phyloP scores from a whole-genome alignment of 2,113 vertebrate genomes.

The Melanocharis versteri region DNA sequence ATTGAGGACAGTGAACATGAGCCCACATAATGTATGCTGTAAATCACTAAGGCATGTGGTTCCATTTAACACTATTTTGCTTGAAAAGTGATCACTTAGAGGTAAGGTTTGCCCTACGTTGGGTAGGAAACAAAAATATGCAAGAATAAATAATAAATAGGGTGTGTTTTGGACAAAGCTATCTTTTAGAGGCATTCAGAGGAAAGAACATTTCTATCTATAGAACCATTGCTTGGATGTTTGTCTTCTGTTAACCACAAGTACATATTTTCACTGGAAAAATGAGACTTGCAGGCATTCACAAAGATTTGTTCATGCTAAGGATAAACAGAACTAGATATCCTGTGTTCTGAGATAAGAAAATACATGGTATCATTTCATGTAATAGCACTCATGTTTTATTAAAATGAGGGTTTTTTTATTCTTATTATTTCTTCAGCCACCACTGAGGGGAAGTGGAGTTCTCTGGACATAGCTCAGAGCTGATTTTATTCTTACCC shows the following conservation, averaged over 20 bases:
- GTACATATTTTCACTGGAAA: constrained; percentile 37
- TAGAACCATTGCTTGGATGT: not conserved
- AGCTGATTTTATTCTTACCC: not conserved
- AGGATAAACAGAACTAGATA: constrained; percentile 56
- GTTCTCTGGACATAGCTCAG: not conserved
- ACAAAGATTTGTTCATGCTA: constrained; percentile 12
- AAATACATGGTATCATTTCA: not conserved
- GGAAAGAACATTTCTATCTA: constrained; percentile 34
- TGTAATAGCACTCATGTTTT: constrained; percentile 26
- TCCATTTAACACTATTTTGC: constrained; percentile 56
- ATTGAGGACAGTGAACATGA: not conserved
- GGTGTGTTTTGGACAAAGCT: constrained; percentile 21
- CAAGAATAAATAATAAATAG: constrained; percentile 57
- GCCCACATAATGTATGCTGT: not conserved
- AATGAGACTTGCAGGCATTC: not conserved
- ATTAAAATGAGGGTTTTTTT: not conserved
- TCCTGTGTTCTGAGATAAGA: constrained; percentile 16
- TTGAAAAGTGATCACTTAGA: constrained; percentile 48
- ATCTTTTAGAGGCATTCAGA: not conserved
- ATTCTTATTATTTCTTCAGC: not conserved
- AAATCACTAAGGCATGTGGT: constrained; percentile 10
- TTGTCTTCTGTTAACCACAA: constrained; percentile 37
- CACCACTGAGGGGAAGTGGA: not conserved
- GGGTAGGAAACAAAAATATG: constrained; percentile 31
- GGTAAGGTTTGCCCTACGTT: not conserved